These are phyloP conservation scores for Zaprionus lachaisei DNA, from an alignment of 1,140 invertebrate species.

Conservation along the genomic window DNA sequence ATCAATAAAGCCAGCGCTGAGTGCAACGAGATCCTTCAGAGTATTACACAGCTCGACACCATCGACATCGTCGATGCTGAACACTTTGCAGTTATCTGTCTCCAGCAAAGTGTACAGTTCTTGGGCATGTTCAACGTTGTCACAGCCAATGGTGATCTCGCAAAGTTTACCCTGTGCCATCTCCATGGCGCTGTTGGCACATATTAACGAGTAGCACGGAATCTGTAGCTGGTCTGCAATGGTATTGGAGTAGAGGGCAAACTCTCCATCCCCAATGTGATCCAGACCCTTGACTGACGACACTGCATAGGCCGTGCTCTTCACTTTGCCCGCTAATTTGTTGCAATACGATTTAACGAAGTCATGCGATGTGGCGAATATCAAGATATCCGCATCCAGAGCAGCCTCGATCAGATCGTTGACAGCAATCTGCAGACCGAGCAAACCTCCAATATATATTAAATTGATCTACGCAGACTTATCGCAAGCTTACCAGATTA, in stretches of 20 bases:
- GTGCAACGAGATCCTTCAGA: conserved; percentile 98
- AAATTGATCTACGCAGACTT: background rate
- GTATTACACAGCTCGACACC: conserved; percentile 99
- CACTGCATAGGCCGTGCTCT: conserved; percentile 94
- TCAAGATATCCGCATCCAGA: conserved; percentile 95
- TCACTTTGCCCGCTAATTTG: conserved; percentile 94
- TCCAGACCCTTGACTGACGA: conserved; percentile 99
- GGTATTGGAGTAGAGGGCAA: conserved; percentile 96
- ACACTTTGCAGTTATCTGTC: conserved; percentile 97
- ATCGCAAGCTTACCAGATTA: conserved; percentile 52
- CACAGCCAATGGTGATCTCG: conserved; percentile 98
- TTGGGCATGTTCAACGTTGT: conserved; percentile 89
- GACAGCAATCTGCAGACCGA: conserved; percentile 91
- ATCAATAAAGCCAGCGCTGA: conserved; percentile 98
- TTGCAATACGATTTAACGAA: conserved; percentile 94
- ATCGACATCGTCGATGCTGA: conserved; percentile 96
- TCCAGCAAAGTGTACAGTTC: conserved; percentile 95
- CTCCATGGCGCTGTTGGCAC: conserved; percentile 98
- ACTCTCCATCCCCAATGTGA: conserved; percentile 92
- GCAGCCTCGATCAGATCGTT: conserved; percentile 95
- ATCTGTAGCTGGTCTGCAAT: conserved; percentile 89
- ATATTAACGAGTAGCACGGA: conserved; percentile 97
- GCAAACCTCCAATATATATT: background rate
- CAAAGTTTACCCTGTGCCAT: conserved; percentile 98
- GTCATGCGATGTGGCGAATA: conserved; percentile 99